Conservation (phyloP, 2,113 vertebrate genomes). For the Abramis brama region DNA sequence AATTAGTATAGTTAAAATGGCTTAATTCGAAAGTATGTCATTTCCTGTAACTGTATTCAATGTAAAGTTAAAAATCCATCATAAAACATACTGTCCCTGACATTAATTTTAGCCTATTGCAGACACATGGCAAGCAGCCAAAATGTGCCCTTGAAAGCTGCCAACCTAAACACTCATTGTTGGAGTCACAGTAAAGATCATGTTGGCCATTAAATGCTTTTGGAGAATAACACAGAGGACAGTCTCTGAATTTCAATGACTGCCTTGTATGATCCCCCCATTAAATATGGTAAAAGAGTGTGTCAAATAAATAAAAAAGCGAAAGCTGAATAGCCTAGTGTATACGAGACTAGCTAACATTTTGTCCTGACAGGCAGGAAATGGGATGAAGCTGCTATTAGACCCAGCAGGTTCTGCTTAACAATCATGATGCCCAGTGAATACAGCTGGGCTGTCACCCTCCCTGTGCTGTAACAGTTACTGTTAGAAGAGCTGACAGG, state of each 20-base stretch:
- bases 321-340: conserved; percentile 11
- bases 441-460: conserved; percentile 49
- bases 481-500: conserved; percentile 26
- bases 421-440: conserved; percentile 47
- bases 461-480: conserved; percentile 3
- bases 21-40: neutral
- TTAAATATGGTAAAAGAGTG: neutral
- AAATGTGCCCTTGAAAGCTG: conserved; percentile 47
- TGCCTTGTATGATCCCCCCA: neutral
- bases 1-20: no score
- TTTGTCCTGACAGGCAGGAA: conserved; percentile 47
- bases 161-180: conserved; percentile 34
- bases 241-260: conserved; percentile 54
- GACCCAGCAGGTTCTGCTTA: conserved; percentile 42
- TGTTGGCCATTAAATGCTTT: conserved; percentile 54
- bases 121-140: conserved; percentile 53
- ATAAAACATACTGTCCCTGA: conserved; percentile 47
- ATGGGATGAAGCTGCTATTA: conserved; percentile 54
- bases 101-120: conserved; percentile 23
- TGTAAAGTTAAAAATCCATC: conserved; percentile 18
- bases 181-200: conserved; percentile 52
- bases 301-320: neutral
- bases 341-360: conserved; percentile 45
- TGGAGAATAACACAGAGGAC: conserved; percentile 38
- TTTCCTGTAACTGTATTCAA: neutral